phyloP scores from a whole-genome alignment of 2,797 vertebrate genomes.

The Poecilia wingei region DNA sequence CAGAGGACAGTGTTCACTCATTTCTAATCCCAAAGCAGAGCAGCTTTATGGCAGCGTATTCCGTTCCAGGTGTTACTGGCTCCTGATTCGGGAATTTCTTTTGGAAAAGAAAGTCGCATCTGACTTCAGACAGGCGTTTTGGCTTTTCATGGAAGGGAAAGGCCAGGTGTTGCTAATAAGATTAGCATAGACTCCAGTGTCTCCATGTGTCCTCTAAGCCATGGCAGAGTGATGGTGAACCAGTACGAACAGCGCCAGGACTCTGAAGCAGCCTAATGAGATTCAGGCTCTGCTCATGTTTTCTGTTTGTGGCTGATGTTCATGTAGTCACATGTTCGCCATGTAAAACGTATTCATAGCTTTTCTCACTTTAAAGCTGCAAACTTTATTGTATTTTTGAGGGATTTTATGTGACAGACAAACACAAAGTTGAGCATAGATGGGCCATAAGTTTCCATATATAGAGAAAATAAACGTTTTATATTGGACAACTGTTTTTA shows the following conservation, averaged over 20 bases:
- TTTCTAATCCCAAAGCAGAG: neutral
- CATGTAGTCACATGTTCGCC: neutral
- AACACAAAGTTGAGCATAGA: neutral
- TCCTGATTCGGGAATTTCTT: constrained; percentile 1
- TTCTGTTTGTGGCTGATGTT: neutral
- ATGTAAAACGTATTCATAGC: neutral
- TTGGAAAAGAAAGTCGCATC: constrained; percentile 9
- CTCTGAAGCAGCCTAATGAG: constrained; percentile 12
- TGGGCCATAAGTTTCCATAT: no score
- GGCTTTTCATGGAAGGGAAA: constrained; percentile 7
- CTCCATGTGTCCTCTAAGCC: constrained; percentile 7
- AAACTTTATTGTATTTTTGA: neutral
- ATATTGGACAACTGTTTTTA: no score
- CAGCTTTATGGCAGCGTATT: neutral
- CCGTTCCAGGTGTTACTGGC: neutral
- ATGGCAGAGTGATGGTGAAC: neutral
- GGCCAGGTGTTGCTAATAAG: constrained; percentile 20
- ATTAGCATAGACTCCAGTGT: constrained; percentile 7
- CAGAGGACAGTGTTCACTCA: neutral
- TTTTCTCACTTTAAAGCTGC: neutral
- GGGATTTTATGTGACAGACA: neutral
- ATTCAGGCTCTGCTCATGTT: constrained; percentile 5
- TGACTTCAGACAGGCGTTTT: constrained; percentile 11
- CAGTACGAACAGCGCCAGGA: neutral
- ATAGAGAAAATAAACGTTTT: no score